Evolutionary conservation across 2,113 vertebrate species (phyloP).

Genomic region (Lepus americanus): DNA sequence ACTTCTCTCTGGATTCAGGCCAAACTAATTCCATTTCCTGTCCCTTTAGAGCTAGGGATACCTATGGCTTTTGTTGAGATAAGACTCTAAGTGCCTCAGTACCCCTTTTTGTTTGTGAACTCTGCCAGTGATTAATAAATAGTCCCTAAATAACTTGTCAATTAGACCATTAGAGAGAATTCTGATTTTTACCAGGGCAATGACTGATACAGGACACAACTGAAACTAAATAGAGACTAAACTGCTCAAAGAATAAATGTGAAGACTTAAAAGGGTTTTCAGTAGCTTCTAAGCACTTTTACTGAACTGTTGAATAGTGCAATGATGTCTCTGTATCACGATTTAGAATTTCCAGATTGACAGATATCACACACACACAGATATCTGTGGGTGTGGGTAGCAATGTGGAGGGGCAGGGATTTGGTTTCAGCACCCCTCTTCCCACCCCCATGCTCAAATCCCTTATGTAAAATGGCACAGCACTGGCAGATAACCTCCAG

Average conservation of each 20-base stretch:
- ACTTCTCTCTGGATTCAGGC: neutral
- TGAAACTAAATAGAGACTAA: neutral
- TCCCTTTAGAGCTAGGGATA: neutral
- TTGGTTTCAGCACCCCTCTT: too few species aligned
- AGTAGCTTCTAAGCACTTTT: neutral
- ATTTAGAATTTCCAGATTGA: neutral
- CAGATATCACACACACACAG: neutral
- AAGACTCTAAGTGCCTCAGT: neutral
- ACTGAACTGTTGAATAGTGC: neutral
- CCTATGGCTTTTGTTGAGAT: neutral
- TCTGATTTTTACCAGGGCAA: neutral
- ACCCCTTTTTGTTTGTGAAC: neutral
- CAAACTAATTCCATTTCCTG: neutral
- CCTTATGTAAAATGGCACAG: too few species aligned
- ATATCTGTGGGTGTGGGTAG: too few species aligned
- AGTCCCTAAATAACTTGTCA: neutral
- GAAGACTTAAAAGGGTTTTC: neutral
- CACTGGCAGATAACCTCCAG: too few species aligned
- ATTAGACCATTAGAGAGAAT: conserved; percentile 29
- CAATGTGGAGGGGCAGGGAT: too few species aligned
- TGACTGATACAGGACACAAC: neutral
- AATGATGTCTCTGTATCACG: neutral
- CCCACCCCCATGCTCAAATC: too few species aligned
- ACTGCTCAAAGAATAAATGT: neutral
- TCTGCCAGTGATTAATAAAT: neutral